Conservation (phyloP, 2,797 vertebrate species). For the Merluccius polli region DNA sequence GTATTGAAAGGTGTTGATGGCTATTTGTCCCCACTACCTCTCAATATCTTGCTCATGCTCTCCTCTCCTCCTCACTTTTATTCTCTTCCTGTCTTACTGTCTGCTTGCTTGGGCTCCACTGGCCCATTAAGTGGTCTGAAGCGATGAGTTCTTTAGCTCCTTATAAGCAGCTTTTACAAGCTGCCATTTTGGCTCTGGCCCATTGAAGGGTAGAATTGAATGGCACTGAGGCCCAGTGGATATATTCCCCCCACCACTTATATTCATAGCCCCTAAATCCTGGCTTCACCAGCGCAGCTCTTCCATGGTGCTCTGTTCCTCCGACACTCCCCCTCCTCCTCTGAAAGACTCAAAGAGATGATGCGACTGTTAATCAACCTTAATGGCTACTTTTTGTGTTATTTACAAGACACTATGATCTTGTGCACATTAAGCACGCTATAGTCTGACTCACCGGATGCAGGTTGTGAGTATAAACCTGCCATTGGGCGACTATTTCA, state of each 20-base stretch:
- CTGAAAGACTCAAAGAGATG: background rate
- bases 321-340: no score
- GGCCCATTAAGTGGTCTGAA: constrained; percentile 55
- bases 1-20: background rate
- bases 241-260: constrained; percentile 34
- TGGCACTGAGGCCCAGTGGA: constrained; percentile 46
- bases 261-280: constrained; percentile 51
- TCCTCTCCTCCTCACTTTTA: background rate
- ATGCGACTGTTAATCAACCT: background rate
- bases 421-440: background rate
- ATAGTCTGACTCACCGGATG: no score
- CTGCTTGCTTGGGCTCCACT: constrained; percentile 31
- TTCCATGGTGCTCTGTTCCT: no score
- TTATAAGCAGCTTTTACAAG: constrained; percentile 61
- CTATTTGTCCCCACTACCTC: background rate
- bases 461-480: no score
- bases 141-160: constrained; percentile 42
- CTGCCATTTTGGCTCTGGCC: constrained; percentile 52
- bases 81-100: constrained; percentile 10
- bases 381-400: background rate
- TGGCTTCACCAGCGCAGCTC: constrained; percentile 27
- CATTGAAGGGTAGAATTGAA: constrained; percentile 63
- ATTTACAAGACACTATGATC: background rate
- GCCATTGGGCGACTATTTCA: no score
- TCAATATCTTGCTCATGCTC: background rate